phyloP scores from a whole-genome alignment of 2,113 vertebrate species.

The Tor tambroides region DNA sequence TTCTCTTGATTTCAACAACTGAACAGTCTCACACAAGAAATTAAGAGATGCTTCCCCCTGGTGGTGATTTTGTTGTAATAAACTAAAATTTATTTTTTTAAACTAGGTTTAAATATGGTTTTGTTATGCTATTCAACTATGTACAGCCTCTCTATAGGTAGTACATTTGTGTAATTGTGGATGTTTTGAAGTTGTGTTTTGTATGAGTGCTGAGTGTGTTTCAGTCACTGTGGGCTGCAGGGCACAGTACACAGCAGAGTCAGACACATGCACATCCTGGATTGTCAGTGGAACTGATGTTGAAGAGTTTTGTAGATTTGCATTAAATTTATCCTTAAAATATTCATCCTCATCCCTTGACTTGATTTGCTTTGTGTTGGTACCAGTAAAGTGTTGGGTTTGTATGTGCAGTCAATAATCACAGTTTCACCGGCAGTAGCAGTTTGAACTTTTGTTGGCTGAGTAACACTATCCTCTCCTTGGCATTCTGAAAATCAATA shows the following conservation, averaged over 20 bases:
- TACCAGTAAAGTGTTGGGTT: constrained; percentile 35
- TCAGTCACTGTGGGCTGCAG: no score
- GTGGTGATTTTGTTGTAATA: background rate
- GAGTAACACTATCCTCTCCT: constrained; percentile 5
- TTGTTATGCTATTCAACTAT: no score
- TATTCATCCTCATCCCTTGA: accelerated
- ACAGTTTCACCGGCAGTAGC: background rate
- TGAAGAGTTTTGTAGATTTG: no score
- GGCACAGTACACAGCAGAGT: no score
- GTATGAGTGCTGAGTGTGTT: no score
- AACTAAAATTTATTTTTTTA: no score
- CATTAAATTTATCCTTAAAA: background rate
- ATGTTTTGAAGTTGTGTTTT: no score
- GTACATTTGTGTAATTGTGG: no score
- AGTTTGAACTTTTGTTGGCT: constrained; percentile 12
- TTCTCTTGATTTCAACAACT: background rate
- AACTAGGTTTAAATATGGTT: no score
- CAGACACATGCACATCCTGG: background rate
- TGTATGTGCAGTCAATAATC: constrained; percentile 2
- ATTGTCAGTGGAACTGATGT: constrained; percentile 1
- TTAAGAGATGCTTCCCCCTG: background rate
- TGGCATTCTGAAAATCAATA: background rate
- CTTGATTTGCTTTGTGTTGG: background rate
- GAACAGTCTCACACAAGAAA: background rate
- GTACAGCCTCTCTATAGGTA: no score